Base-by-base conservation (phyloP, 2,113 vertebrate genomes). In the Heloderma charlesbogerti region DNA sequence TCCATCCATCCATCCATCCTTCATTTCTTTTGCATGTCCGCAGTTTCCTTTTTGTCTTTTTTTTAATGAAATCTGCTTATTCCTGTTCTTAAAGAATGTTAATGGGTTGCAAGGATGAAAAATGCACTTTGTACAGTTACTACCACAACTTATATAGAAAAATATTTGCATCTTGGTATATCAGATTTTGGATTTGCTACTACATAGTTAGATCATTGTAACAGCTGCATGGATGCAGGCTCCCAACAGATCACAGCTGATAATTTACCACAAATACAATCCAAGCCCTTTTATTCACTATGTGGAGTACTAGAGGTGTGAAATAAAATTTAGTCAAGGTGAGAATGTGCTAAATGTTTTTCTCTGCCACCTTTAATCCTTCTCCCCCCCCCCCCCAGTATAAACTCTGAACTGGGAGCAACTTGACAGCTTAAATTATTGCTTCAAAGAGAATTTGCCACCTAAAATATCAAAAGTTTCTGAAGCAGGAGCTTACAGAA, bases 371-470 rank as follows among this genome's bases (percentile, higher is more conserved):
- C 43, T 93, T 12, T 60, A 92, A 86, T 51, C 67, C 48, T 6
- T 91, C 48, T 8, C 48, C 48, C 8, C 48, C 48, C 51, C 15
- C 34, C 89, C 74, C 29, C 22, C 37, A 63, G 2, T 40, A 6
- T 86, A 86, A 92, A 77, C 91, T 90, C 0, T 31, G 89, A 88
- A 13, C 40, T 15, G 25, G 37, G 1, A 87, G 72, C 4, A 51
- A 54, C 57, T 86, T 48, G 91, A n/a, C 89, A 71, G 69, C 89
- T 92, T 89, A 94, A 86, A 37, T 82, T 0, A 88, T 63, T 87
- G 57, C 60, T 89, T 0, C 40, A 86, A 78, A 57, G 31, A 54
- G 3, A 88, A 83, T 48, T 22, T 69, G 84, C 37, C 48, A 92
- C 0, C 90, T 74, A 48, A 63, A 75, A 18, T 71, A 78, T 13